Base-by-base conservation (phyloP, 2,113 vertebrate species). In the Dromaius novaehollandiae region DNA sequence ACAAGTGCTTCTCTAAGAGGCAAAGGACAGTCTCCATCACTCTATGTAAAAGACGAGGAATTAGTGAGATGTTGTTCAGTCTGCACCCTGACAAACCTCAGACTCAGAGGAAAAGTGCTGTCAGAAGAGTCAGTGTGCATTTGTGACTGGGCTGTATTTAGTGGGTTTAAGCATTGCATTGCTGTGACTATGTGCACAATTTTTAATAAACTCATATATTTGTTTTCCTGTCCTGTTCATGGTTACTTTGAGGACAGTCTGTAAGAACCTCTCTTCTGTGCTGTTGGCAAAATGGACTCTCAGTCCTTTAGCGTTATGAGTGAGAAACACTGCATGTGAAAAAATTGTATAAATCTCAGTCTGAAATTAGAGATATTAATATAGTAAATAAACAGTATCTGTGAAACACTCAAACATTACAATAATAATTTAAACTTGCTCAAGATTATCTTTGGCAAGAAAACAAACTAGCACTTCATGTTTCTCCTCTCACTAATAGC, bases 381-480 rank as follows among this genome's bases (percentile, higher is more conserved):
- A 68, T 71, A 42, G 70, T 93, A 94, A 95, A 89, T 82, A 95
- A 96, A 91, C 88, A 91, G 7, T 79, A 24, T 92, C 18, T 78
- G 24, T 77, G 50, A 94, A 95, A 90, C 69, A 84, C 60, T 95
- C 40, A 65, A 42, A 71, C 5, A 48, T 82, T 80, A 66, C 34
- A 82, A 50, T 95, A 51, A 40, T 79, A 87, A 92, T 86, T 92
- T 77, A 80, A 53, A 88, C 63, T 91, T 85, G 64, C 79, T 58
- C 40, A 74, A 77, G 81, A 85, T 80, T 82, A 64, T 92, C 5
- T 87, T 82, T 96, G 95, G 81, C 89, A 96, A 73, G 84, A 88
- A 95, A 89, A 44, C 55, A 77, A 95, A 77, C 53, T 77, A 95
- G 22, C 96, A 92, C 93, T 92, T 96, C 84, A 96, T 97, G 81